Conservation (phyloP, 1,140 invertebrate species). For the Drosophila sechellia region DNA sequence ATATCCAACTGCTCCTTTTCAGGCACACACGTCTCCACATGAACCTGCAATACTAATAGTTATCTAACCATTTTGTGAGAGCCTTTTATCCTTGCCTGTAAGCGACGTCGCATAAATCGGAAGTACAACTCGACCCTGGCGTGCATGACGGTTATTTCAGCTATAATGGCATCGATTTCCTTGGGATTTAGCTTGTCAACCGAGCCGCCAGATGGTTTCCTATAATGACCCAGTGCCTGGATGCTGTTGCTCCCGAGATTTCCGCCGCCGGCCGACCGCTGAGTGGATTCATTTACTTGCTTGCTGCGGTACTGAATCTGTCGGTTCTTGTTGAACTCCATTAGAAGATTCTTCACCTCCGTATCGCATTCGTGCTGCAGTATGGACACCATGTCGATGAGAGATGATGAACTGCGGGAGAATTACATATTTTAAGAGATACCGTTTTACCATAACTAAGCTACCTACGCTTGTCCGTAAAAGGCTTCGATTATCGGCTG, state of each 20-base stretch:
- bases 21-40: slow-evolving; percentile 87
- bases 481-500: slow-evolving; percentile 97
- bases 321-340: slow-evolving; percentile 91
- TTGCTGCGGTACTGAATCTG: slow-evolving; percentile 89
- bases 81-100: slow-evolving; percentile 87
- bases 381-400: slow-evolving; percentile 89
- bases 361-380: slow-evolving; percentile 95
- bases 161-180: slow-evolving; percentile 94
- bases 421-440: neutral
- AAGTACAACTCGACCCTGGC: slow-evolving; percentile 96
- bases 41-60: slow-evolving; percentile 85
- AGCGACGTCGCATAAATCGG: slow-evolving; percentile 92
- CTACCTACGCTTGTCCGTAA: slow-evolving; percentile 88
- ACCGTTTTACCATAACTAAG: too few species aligned
- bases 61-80: neutral
- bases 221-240: slow-evolving; percentile 81
- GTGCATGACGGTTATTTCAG: slow-evolving; percentile 96
- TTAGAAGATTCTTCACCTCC: slow-evolving; percentile 89
- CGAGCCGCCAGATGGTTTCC: slow-evolving; percentile 83
- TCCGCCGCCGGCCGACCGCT: slow-evolving; percentile 79
- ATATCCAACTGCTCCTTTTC: slow-evolving; percentile 86
- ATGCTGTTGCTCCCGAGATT: slow-evolving; percentile 46
- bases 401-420: slow-evolving; percentile 87
- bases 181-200: slow-evolving; percentile 91
- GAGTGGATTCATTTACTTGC: slow-evolving; percentile 86